Conservation (phyloP, 1,140 invertebrate genomes). For the Panagrolaimus sp. region DNA sequence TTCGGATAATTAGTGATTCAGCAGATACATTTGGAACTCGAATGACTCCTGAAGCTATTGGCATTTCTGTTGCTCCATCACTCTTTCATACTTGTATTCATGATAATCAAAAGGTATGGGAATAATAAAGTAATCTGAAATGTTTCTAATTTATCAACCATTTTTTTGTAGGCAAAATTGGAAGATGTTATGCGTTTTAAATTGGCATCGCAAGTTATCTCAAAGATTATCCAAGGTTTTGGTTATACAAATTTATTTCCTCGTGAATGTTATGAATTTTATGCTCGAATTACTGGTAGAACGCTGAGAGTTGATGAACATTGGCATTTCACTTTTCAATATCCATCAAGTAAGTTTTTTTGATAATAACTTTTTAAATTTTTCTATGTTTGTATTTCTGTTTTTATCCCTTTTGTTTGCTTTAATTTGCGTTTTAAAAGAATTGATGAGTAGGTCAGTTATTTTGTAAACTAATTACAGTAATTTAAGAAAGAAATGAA, state of each 20-base stretch:
- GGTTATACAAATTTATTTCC: slow-evolving; percentile 88
- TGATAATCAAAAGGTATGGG: slow-evolving; percentile 67
- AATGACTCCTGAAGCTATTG: slow-evolving; percentile 92
- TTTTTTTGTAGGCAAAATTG: slow-evolving; percentile 75
- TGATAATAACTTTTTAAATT: not conserved
- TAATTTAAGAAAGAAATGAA: not conserved
- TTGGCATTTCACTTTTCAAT: slow-evolving; percentile 86
- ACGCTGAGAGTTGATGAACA: slow-evolving; percentile 84
- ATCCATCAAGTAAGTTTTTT: slow-evolving; percentile 71
- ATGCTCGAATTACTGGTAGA: slow-evolving; percentile 84
- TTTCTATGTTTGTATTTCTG: not conserved
- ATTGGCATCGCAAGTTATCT: slow-evolving; percentile 78
- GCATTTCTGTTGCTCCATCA: slow-evolving; percentile 87
- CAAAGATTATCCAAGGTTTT: slow-evolving; percentile 92
- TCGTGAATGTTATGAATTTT: slow-evolving; percentile 91
- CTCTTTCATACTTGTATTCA: slow-evolving; percentile 93
- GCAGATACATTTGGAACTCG: slow-evolving; percentile 77
- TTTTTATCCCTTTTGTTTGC: slow-evolving; percentile 16
- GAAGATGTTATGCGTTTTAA: slow-evolving; percentile 87
- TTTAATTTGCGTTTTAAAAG: not conserved
- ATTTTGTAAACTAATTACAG: not conserved
- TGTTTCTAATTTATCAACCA: not conserved
- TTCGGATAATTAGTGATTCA: slow-evolving; percentile 87
- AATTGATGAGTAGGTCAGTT: not conserved
- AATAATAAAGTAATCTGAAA: slow-evolving; percentile 4